Percentiles rank a stretch among this genome's conserved stretches.
Conservation (phyloP, 1,140 invertebrate species). For the Eupristina koningsbergeri region DNA sequence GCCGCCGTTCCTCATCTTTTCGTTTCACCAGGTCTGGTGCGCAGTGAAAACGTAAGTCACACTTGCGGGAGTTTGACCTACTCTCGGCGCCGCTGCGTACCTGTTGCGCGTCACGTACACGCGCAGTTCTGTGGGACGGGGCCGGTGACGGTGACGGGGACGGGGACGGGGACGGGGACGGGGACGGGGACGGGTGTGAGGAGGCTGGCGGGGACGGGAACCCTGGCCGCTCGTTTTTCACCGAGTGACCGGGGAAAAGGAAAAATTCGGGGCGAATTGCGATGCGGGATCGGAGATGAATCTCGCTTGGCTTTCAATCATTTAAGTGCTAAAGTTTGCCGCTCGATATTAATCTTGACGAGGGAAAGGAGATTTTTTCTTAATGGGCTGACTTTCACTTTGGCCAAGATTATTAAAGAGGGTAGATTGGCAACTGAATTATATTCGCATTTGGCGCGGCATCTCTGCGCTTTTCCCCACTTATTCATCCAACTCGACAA, state of each 20-base stretch:
- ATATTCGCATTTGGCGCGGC: not conserved
- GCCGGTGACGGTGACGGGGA: too few relatives aligned
- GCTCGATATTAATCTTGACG: not conserved
- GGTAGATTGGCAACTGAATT: not conserved
- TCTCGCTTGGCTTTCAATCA: not conserved
- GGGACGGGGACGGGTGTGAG: too few relatives aligned
- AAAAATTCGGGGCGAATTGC: not conserved
- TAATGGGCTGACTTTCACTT: not conserved
- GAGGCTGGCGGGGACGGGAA: too few relatives aligned
- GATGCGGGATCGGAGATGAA: not conserved
- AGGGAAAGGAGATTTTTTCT: not conserved
- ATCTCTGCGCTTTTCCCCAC: not conserved
- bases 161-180: too few relatives aligned
- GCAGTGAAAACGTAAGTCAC: slow-evolving; percentile 61
- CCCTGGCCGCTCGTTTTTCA: not conserved
- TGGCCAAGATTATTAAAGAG: not conserved
- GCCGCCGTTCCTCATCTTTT: not conserved
- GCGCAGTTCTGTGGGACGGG: too few relatives aligned
- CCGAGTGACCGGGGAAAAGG: not conserved
- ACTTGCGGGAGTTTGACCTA: slow-evolving; percentile 61
- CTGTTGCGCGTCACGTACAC: slow-evolving; percentile 63
- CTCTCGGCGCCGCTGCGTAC: slow-evolving; percentile 55
- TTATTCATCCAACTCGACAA: too few relatives aligned
- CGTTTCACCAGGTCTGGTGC: not conserved
- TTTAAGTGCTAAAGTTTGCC: not conserved